phyloP scores from a whole-genome alignment of 2,888 invertebrate genomes.

The Scaptomyza flava region DNA sequence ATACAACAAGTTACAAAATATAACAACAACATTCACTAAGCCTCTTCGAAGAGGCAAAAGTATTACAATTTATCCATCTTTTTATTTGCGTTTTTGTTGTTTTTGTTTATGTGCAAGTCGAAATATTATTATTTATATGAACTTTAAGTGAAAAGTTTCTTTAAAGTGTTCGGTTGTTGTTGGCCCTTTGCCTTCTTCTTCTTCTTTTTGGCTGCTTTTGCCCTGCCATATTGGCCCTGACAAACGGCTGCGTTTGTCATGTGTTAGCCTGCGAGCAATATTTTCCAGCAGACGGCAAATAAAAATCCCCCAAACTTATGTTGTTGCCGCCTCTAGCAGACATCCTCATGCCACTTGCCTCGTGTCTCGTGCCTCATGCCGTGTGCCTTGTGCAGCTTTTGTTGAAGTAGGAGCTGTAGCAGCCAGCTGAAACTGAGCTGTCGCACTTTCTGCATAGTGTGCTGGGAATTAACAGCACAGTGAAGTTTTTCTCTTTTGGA shows the following conservation, averaged over 20 bases:
- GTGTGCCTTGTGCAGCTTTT: slow-evolving; percentile 27
- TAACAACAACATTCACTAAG: slow-evolving; percentile 46
- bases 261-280: slow-evolving; percentile 77
- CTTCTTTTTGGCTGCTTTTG: not conserved
- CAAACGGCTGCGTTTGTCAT: slow-evolving; percentile 81
- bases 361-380: slow-evolving; percentile 29
- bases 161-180: slow-evolving; percentile 12
- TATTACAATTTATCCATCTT: slow-evolving; percentile 50
- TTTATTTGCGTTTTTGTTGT: not conserved
- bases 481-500: slow-evolving; percentile 39
- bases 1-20: slow-evolving; percentile 42
- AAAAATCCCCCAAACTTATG: slow-evolving; percentile 81
- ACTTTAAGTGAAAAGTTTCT: slow-evolving; percentile 54
- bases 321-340: slow-evolving; percentile 61
- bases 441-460: slow-evolving; percentile 47
- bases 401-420: slow-evolving; percentile 23
- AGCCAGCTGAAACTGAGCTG: slow-evolving; percentile 14
- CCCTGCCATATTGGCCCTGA: slow-evolving; percentile 59
- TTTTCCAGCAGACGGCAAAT: slow-evolving; percentile 77
- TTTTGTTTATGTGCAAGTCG: slow-evolving; percentile 9
- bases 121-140: slow-evolving; percentile 28
- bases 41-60: slow-evolving; percentile 16
- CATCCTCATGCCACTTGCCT: slow-evolving; percentile 43
- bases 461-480: slow-evolving; percentile 76
- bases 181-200: slow-evolving; percentile 1